These are phyloP conservation scores for Cranoglanis bouderius DNA, from an alignment of 2,113 vertebrate species.

Conservation along the genomic window DNA sequence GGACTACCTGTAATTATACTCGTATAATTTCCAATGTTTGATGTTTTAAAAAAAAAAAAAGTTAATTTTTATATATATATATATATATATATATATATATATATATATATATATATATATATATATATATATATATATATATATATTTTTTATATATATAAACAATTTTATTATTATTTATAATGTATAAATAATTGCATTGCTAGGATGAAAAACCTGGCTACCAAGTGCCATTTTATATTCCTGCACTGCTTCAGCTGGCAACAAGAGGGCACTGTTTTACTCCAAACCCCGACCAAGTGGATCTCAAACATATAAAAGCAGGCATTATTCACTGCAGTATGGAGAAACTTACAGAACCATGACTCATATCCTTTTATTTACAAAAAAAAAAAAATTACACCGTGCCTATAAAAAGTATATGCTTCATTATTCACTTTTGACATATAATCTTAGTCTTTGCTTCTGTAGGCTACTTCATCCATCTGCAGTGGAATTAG, in stretches of 20 bases:
- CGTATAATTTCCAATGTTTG: too few relatives aligned
- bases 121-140: too few relatives aligned
- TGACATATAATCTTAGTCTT: constrained; percentile 2
- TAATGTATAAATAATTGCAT: too few relatives aligned
- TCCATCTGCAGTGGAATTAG: constrained; percentile 1
- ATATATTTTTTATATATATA: too few relatives aligned
- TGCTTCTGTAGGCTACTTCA: background rate
- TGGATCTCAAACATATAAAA: background rate
- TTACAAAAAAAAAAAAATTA: background rate
- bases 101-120: too few relatives aligned
- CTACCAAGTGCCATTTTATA: too few relatives aligned
- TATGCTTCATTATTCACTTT: background rate
- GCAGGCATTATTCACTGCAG: constrained; percentile 11
- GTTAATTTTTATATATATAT: too few relatives aligned
- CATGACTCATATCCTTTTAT: background rate
- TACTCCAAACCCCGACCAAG: background rate
- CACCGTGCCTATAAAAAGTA: background rate
- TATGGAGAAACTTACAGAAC: background rate
- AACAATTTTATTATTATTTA: too few relatives aligned
- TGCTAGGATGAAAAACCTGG: background rate
- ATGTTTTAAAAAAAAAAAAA: too few relatives aligned
- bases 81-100: too few relatives aligned
- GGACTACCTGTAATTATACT: too few relatives aligned
- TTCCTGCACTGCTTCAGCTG: background rate
- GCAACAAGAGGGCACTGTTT: constrained; percentile 18